These are phyloP conservation scores for Chloroclysta siterata DNA, from an alignment of 2,888 invertebrate species.

Conservation along the genomic window DNA sequence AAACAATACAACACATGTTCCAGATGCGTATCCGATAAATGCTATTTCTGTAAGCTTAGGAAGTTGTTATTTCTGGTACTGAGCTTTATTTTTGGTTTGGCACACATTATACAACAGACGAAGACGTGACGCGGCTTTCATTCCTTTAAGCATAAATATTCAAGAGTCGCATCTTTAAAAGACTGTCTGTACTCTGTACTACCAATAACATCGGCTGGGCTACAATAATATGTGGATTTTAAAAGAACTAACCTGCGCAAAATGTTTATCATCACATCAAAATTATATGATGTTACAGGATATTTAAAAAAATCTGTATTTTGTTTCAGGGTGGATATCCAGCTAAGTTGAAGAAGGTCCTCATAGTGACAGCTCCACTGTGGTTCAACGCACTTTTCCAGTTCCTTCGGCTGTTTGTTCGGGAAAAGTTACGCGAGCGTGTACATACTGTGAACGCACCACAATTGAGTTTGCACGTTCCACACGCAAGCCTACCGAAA, in stretches of 20 bases:
- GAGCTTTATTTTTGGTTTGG: constrained; percentile 41
- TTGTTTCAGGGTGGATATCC: constrained; percentile 96
- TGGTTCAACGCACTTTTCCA: constrained; percentile 99
- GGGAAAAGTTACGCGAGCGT: constrained; percentile 97
- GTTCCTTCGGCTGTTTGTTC: constrained; percentile 96
- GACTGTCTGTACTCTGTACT: constrained; percentile 1
- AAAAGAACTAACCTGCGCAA: no score
- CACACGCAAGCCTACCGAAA: constrained; percentile 93
- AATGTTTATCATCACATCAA: no score
- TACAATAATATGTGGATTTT: not conserved
- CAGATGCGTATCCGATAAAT: constrained; percentile 42
- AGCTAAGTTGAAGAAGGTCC: constrained; percentile 97
- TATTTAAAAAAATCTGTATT: not conserved
- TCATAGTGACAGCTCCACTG: constrained; percentile 98
- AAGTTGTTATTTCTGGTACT: constrained; percentile 42
- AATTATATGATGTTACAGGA: not conserved
- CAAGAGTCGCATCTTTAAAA: constrained; percentile 9
- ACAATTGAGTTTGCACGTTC: constrained; percentile 95
- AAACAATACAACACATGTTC: constrained; percentile 38
- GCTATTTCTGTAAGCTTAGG: constrained; percentile 41
- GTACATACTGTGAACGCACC: constrained; percentile 97
- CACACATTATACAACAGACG: constrained; percentile 37
- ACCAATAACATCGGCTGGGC: not conserved
- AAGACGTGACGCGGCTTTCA: constrained; percentile 21
- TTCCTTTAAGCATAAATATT: constrained; percentile 13